These are phyloP conservation scores for Himalopsyche tibetana DNA, from an alignment of 2,888 invertebrate species.

Conservation along the genomic window DNA sequence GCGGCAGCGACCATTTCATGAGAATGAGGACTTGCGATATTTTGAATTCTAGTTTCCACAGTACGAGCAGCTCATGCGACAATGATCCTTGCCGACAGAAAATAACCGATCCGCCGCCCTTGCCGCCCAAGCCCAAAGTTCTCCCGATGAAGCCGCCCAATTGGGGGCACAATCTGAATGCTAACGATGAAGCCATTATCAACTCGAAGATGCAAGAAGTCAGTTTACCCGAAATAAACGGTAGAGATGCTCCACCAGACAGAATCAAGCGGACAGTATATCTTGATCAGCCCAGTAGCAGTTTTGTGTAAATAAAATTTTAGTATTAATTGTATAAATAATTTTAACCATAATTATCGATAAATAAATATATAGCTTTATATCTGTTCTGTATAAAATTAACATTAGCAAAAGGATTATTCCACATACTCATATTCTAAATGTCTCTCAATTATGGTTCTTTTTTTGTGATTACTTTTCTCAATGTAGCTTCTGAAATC, in stretches of 20 bases:
- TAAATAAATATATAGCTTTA: too few relatives aligned
- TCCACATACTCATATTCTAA: too few relatives aligned
- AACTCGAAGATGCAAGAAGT: conserved; percentile 63
- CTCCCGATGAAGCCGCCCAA: conserved; percentile 80
- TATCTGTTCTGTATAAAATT: too few relatives aligned
- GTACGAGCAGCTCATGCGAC: conserved; percentile 64
- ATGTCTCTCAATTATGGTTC: too few relatives aligned
- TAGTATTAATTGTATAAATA: conserved; percentile 5
- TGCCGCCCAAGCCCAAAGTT: conserved; percentile 86
- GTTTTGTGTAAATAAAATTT: conserved; percentile 76
- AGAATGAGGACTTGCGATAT: conserved; percentile 62
- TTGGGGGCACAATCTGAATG: conserved; percentile 72
- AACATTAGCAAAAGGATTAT: too few relatives aligned
- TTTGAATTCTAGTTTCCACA: conserved; percentile 65
- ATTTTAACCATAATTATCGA: neutral
- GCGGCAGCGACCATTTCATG: conserved; percentile 63
- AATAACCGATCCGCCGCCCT: conserved; percentile 79
- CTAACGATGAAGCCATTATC: conserved; percentile 64
- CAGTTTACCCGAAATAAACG: conserved; percentile 61
- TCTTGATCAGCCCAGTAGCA: conserved; percentile 80
- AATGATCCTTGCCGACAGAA: conserved; percentile 66
- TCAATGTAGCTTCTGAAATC: too few relatives aligned
- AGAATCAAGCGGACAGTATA: conserved; percentile 72
- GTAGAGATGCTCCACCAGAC: conserved; percentile 60
- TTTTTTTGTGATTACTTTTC: too few relatives aligned